Percentiles rank a stretch among this genome's conserved stretches.
These are phyloP conservation scores for Nematolebias whitei DNA, from an alignment of 2,113 vertebrate genomes.

Conservation along the genomic window DNA sequence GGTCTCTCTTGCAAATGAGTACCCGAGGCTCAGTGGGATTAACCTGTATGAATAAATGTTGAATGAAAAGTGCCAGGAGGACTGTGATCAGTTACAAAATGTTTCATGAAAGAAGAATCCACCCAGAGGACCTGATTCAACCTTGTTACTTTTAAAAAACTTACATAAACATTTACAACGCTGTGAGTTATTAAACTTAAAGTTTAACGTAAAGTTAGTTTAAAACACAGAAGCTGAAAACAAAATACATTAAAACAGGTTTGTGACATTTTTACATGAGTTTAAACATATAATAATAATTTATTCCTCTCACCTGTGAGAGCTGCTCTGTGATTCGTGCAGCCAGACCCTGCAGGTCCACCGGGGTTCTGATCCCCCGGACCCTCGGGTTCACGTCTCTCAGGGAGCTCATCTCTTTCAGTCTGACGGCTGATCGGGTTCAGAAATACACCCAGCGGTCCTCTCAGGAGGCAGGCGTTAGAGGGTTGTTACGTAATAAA, in stretches of 20 bases:
- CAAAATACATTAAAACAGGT: not conserved
- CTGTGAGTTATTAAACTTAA: not conserved
- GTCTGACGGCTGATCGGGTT: not conserved
- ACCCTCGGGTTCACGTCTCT: slow-evolving; percentile 21
- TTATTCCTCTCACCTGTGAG: slow-evolving; percentile 23
- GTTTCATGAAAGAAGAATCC: too few species aligned
- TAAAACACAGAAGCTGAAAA: not conserved
- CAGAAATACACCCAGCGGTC: not conserved
- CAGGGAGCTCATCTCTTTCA: slow-evolving; percentile 17
- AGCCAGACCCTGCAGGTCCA: slow-evolving; percentile 21
- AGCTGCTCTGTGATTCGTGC: slow-evolving; percentile 18
- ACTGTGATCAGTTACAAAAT: too few species aligned
- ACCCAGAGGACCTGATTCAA: too few species aligned
- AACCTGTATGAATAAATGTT: too few species aligned
- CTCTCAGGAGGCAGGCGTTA: not conserved
- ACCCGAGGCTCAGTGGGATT: too few species aligned
- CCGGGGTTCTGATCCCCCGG: slow-evolving; percentile 1
- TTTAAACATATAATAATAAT: too few species aligned
- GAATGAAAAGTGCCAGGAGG: too few species aligned
- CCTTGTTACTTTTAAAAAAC: too few species aligned
- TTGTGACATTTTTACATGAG: not conserved
- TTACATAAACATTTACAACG: not conserved
- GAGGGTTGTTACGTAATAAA: too few species aligned
- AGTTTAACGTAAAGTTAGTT: too few species aligned
- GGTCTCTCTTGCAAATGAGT: too few species aligned